Evolutionary conservation across 2,888 invertebrate species (phyloP).

Genomic region (Dasypolia templi): DNA sequence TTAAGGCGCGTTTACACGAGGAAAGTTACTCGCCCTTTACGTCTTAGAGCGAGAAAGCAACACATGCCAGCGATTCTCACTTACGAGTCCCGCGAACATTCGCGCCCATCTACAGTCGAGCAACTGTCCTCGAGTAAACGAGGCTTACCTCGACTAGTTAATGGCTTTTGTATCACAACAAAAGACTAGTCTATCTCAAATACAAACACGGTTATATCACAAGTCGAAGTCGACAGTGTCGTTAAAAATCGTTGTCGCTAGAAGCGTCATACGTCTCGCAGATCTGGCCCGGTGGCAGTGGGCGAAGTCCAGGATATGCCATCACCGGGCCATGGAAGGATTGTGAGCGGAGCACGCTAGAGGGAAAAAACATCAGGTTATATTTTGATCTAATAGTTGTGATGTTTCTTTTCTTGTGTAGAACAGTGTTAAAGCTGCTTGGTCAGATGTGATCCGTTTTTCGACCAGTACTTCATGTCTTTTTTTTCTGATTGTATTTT

Average conservation of each 20-base stretch:
- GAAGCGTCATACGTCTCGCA: slow-evolving; percentile 86
- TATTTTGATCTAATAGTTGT: background rate
- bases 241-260: slow-evolving; percentile 89
- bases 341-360: slow-evolving; percentile 91
- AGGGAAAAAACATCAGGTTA: slow-evolving; percentile 65
- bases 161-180: slow-evolving; percentile 41
- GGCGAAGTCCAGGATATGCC: slow-evolving; percentile 79
- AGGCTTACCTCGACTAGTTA: slow-evolving; percentile 16
- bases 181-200: slow-evolving; percentile 53
- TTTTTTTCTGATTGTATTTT: background rate
- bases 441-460: background rate
- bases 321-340: slow-evolving; percentile 91
- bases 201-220: slow-evolving; percentile 61
- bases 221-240: slow-evolving; percentile 64
- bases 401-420: slow-evolving; percentile 19
- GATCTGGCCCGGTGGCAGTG: slow-evolving; percentile 80
- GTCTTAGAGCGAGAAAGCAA: background rate
- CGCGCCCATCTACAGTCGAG: background rate
- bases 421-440: slow-evolving; percentile 32
- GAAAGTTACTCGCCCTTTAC: background rate
- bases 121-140: background rate
- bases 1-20: slow-evolving; percentile 2
- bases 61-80: background rate
- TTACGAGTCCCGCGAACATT: background rate
- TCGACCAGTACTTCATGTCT: background rate